These are phyloP conservation scores for Teleiodes luculella DNA, from an alignment of 2,888 invertebrate species.

Conservation along the genomic window DNA sequence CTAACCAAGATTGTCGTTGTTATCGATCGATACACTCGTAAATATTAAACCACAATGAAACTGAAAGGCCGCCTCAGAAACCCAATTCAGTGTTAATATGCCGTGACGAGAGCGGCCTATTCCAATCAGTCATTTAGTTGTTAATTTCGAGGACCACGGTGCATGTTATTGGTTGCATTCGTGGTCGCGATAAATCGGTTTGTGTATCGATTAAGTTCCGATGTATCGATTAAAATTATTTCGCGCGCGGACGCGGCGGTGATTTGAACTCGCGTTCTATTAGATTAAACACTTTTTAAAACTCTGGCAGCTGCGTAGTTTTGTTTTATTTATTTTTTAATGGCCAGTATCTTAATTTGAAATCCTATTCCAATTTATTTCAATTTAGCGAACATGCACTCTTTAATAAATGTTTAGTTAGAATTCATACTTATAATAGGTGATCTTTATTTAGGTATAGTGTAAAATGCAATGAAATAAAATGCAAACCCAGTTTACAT, in stretches of 20 bases:
- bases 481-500: constrained; percentile 10
- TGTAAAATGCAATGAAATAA: constrained; percentile 14
- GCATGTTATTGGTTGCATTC: constrained; percentile 69
- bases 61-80: constrained; percentile 68
- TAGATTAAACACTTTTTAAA: not conserved
- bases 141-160: constrained; percentile 74
- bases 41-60: constrained; percentile 46
- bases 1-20: constrained; percentile 51
- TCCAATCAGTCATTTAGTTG: constrained; percentile 74
- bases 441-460: no score
- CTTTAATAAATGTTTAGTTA: constrained; percentile 7
- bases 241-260: constrained; percentile 11
- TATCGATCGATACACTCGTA: constrained; percentile 51
- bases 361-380: not conserved
- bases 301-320: not conserved
- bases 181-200: constrained; percentile 40
- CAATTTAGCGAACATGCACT: not conserved
- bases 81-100: constrained; percentile 75
- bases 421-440: no score
- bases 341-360: not conserved
- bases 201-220: constrained; percentile 27
- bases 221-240: constrained; percentile 30
- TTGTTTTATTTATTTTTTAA: constrained; percentile 1
- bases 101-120: constrained; percentile 67
- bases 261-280: constrained; percentile 19